Evolutionary conservation across 2,888 invertebrate species (phyloP).

Genomic region (Acleris laterana): DNA sequence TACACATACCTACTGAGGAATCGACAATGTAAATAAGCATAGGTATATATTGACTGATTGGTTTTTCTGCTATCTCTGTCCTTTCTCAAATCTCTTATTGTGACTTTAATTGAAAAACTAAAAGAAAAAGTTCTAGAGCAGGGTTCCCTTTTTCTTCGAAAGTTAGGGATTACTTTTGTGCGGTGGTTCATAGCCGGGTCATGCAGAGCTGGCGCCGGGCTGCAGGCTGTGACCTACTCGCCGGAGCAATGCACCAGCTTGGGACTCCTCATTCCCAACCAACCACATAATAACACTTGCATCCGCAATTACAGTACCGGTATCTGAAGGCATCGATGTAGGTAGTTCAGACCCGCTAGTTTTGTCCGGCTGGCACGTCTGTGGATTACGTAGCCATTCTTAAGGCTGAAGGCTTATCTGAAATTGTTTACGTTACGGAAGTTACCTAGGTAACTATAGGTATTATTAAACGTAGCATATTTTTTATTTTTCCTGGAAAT

Average conservation of each 20-base stretch:
- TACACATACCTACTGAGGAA: not conserved
- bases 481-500: too few relatives aligned
- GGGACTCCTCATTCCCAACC: constrained; percentile 8
- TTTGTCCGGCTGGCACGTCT: not conserved
- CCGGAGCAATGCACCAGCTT: constrained; percentile 25
- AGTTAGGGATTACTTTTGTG: not conserved
- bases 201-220: constrained; percentile 31
- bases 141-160: not conserved
- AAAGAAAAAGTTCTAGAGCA: not conserved
- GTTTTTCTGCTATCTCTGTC: too few relatives aligned
- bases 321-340: constrained; percentile 13
- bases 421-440: constrained; percentile 1
- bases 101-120: too few relatives aligned
- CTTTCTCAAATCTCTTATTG: too few relatives aligned
- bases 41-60: not conserved
- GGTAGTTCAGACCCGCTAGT: constrained; percentile 4
- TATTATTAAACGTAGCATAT: not conserved
- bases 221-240: constrained; percentile 32
- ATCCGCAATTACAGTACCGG: constrained; percentile 26
- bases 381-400: not conserved
- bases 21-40: too few relatives aligned
- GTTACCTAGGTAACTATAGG: not conserved
- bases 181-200: constrained; percentile 5
- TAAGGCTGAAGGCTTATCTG: not conserved
- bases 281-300: constrained; percentile 15